A percentile compares a stretch with the other conserved stretches of the same genome.
Conservation (phyloP, 2,888 invertebrate species). For the Xestia xanthographa region DNA sequence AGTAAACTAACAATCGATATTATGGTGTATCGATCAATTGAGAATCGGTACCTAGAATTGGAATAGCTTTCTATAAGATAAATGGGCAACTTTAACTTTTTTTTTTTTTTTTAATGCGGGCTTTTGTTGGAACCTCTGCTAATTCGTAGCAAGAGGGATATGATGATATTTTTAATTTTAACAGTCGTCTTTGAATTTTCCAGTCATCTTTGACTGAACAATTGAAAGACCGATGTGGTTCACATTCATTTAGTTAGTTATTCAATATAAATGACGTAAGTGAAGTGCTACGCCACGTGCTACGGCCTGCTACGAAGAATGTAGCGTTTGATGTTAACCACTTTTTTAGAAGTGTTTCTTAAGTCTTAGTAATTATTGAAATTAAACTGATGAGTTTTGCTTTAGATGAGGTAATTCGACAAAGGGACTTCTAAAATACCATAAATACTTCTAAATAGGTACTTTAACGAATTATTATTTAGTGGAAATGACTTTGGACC, state of each 20-base stretch:
- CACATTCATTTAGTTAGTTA: not conserved
- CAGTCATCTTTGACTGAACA: not conserved
- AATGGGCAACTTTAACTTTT: not conserved
- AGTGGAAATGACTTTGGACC: not conserved
- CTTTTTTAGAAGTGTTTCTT: not conserved
- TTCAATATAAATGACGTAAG: not conserved
- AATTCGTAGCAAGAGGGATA: not conserved
- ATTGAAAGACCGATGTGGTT: too few species aligned
- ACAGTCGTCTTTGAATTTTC: not conserved
- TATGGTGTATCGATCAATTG: not conserved
- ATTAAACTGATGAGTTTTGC: not conserved
- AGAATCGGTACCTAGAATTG: not conserved
- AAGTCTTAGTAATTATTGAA: not conserved
- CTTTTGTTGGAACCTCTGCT: not conserved
- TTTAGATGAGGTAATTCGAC: not conserved
- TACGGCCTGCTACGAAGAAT: conserved; percentile 58
- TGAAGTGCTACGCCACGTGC: conserved; percentile 58
- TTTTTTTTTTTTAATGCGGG: not conserved
- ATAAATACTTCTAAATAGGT: too few species aligned
- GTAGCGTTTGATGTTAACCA: not conserved
- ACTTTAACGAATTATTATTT: not conserved
- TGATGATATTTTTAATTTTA: not conserved
- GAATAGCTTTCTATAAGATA: not conserved
- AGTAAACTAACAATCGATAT: not conserved
- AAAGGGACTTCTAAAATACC: not conserved